These are phyloP conservation scores for Tragopan temminckii DNA, from an alignment of 2,797 vertebrate species.

Conservation along the genomic window DNA sequence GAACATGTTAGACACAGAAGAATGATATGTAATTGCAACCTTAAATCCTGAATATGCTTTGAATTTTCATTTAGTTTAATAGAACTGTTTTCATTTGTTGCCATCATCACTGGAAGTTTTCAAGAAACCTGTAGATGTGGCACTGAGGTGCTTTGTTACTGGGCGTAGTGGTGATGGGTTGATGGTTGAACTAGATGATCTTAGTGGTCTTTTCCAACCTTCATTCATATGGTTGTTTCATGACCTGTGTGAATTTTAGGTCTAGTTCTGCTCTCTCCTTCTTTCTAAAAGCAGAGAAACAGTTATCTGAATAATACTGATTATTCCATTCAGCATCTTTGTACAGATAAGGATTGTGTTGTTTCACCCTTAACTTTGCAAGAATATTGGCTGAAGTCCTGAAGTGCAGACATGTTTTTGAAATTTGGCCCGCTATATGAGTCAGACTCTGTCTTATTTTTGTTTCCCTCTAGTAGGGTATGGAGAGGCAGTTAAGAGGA, in stretches of 20 bases:
- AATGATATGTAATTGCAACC: neutral
- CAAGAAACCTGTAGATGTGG: too few relatives aligned
- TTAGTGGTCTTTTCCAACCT: too few relatives aligned
- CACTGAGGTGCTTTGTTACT: too few relatives aligned
- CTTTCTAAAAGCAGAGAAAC: neutral
- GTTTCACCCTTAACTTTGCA: neutral
- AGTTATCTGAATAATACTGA: fast-evolving
- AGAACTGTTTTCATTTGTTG: neutral
- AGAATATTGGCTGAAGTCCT: neutral
- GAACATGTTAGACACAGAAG: neutral
- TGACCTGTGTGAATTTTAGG: neutral
- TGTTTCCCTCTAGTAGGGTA: neutral
- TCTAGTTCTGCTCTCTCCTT: neutral
- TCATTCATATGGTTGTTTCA: fast-evolving
- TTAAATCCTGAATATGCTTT: neutral
- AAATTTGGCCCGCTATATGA: neutral
- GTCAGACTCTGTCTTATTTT: neutral
- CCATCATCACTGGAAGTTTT: too few relatives aligned
- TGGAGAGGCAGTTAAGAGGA: neutral
- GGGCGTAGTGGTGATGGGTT: too few relatives aligned
- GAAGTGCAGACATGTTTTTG: neutral
- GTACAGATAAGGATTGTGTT: neutral
- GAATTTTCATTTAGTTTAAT: neutral
- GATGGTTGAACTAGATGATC: too few relatives aligned
- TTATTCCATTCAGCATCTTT: neutral